These are phyloP conservation scores for Ormyrus rosae DNA, from an alignment of 2,888 invertebrate genomes.

Conservation along the genomic window DNA sequence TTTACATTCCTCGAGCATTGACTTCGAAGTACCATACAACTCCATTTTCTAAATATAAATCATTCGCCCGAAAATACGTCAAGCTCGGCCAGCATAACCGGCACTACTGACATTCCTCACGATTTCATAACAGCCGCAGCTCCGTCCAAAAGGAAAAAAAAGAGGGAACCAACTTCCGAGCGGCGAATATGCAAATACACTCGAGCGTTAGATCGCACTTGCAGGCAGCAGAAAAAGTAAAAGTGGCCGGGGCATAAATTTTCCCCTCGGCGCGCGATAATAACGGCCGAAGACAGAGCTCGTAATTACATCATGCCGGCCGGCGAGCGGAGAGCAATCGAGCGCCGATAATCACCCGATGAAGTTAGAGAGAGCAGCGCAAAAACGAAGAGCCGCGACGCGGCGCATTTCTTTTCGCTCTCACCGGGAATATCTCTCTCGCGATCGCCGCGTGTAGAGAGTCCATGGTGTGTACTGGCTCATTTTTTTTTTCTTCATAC, in stretches of 20 bases:
- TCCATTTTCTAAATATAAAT: no score
- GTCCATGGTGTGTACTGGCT: no score
- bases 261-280: not conserved
- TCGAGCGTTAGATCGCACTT: not conserved
- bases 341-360: constrained; percentile 8
- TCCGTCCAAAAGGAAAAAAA: no score
- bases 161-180: not conserved
- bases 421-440: not conserved
- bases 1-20: no score
- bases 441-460: no score
- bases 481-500: not conserved
- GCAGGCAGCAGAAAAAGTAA: constrained; percentile 9
- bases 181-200: not conserved
- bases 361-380: not conserved
- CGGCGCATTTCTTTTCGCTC: not conserved
- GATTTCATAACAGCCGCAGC: no score
- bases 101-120: no score
- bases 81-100: no score
- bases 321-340: not conserved
- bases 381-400: not conserved
- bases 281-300: not conserved
- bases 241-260: constrained; percentile 26
- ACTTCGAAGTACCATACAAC: no score
- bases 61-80: no score
- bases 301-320: constrained; percentile 9